A percentile compares a stretch with the other conserved stretches of the same genome.
Evolutionary conservation across 2,113 vertebrate genomes (phyloP).

Genomic region (Colius striatus): DNA sequence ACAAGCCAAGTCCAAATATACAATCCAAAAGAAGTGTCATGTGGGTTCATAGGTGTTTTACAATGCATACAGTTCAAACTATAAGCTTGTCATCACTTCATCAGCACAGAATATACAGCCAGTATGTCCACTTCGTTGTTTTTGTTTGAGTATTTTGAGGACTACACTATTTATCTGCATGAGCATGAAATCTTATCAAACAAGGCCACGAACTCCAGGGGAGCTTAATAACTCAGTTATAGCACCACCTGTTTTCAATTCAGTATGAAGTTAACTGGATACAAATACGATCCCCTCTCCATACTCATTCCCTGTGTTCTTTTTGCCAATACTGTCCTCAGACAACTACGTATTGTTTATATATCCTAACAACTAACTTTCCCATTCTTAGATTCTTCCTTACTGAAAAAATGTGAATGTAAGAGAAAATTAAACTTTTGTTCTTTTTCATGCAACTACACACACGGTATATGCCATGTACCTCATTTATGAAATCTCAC

Average conservation of each 20-base stretch:
- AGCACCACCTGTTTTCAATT: background rate
- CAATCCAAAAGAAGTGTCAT: background rate
- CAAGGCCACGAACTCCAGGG: background rate
- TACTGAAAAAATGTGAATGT: too few relatives aligned
- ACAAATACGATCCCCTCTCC: background rate
- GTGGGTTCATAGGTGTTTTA: background rate
- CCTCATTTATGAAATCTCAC: background rate
- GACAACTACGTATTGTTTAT: background rate
- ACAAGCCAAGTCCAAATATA: background rate
- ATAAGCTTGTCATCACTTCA: background rate
- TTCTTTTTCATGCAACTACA: background rate
- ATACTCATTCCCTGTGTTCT: background rate
- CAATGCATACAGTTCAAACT: background rate
- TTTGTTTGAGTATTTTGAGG: background rate
- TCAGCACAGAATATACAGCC: background rate
- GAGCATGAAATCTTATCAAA: background rate
- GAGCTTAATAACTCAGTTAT: background rate
- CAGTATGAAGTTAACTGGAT: background rate
- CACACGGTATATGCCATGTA: background rate
- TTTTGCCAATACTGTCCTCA: background rate
- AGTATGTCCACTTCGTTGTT: background rate
- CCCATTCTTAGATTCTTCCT: background rate
- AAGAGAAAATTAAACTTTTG: background rate
- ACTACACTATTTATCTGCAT: background rate
- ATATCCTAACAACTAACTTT: background rate